Evolutionary conservation across 2,797 vertebrate genomes (phyloP).

Genomic region (Falco novaeseelandiae): DNA sequence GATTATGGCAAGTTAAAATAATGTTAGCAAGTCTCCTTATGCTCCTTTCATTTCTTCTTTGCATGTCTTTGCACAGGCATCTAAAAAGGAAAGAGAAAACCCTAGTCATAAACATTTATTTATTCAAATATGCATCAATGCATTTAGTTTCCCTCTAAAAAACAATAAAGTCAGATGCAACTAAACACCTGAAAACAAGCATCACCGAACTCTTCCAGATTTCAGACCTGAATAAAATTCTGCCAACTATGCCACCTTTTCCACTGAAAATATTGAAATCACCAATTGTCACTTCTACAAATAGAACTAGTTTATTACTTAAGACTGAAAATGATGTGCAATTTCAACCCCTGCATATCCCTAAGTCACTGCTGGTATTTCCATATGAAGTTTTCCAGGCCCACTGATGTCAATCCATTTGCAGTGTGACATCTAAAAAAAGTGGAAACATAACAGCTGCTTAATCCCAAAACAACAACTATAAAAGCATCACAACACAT

Average conservation of each 20-base stretch:
- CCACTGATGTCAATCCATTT: neutral
- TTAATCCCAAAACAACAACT: neutral
- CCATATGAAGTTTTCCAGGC: neutral
- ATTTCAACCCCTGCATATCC: neutral
- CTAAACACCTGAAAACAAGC: neutral
- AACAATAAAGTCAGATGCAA: neutral
- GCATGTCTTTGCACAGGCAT: slow-evolving; percentile 50
- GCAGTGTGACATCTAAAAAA: neutral
- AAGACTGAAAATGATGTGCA: neutral
- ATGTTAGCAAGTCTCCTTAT: neutral
- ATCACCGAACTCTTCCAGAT: neutral
- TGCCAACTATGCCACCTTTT: neutral
- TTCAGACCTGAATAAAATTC: neutral
- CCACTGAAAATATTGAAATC: neutral
- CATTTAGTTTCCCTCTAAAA: neutral
- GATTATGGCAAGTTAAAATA: slow-evolving; percentile 38
- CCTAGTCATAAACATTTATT: neutral
- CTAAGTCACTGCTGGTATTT: neutral
- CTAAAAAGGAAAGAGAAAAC: slow-evolving; percentile 69
- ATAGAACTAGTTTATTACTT: slow-evolving; percentile 1
- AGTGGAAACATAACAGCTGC: neutral
- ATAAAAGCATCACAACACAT: slow-evolving; percentile 5
- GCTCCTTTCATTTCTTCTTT: slow-evolving; percentile 57
- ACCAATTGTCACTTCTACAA: neutral
- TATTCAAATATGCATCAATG: neutral